Percentiles rank a stretch among this genome's conserved stretches.
phyloP scores from a whole-genome alignment of 1,140 invertebrate genomes.

The Drosophila micromelanica region DNA sequence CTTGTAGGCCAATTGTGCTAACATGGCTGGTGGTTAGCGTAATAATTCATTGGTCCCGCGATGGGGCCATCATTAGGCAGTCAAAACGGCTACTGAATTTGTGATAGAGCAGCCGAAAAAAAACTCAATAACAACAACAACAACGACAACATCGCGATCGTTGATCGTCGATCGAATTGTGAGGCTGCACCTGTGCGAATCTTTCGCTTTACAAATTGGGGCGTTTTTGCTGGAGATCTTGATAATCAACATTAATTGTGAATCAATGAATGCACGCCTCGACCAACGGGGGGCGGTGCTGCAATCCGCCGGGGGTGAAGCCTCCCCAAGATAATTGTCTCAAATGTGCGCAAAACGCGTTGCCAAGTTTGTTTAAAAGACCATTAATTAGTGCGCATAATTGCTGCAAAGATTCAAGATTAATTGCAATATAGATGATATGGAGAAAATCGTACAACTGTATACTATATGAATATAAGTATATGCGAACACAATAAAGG shows the following conservation, averaged over 20 bases:
- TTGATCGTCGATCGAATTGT: constrained; percentile 26
- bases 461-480: constrained; percentile 8
- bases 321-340: constrained; percentile 58
- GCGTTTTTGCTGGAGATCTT: constrained; percentile 66
- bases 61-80: constrained; percentile 75
- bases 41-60: constrained; percentile 70
- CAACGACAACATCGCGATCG: background rate
- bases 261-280: constrained; percentile 79
- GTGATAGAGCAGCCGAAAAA: constrained; percentile 52
- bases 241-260: constrained; percentile 79
- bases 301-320: background rate
- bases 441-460: constrained; percentile 19
- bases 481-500: background rate
- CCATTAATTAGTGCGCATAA: constrained; percentile 75
- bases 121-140: constrained; percentile 25
- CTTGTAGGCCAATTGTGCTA: constrained; percentile 80
- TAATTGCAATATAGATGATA: constrained; percentile 74
- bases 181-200: constrained; percentile 45
- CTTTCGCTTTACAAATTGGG: constrained; percentile 66
- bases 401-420: constrained; percentile 63
- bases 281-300: constrained; percentile 31
- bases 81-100: constrained; percentile 80
- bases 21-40: constrained; percentile 80
- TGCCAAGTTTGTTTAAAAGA: constrained; percentile 78
- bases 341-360: constrained; percentile 78